A percentile compares a stretch with the other conserved stretches of the same genome.
phyloP scores from a whole-genome alignment of 2,113 vertebrate genomes.

The Meleagris gallopavo region DNA sequence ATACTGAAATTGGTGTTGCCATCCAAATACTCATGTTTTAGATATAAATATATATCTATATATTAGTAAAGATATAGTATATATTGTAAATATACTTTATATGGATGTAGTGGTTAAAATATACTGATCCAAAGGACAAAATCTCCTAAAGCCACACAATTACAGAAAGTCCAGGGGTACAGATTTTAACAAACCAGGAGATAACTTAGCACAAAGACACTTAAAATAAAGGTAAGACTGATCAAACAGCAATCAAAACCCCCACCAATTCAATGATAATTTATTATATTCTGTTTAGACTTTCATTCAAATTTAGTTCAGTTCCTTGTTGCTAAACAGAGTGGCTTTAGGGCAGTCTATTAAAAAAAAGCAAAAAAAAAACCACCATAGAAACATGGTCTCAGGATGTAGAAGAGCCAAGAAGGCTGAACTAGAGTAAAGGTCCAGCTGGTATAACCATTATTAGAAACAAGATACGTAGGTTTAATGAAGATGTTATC shows the following conservation, averaged over 20 bases:
- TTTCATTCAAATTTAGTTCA: background rate
- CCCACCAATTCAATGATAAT: background rate
- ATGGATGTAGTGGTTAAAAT: background rate
- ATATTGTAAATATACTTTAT: no score
- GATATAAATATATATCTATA: background rate
- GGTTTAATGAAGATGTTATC: background rate
- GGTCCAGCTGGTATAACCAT: background rate
- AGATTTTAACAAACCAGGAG: background rate
- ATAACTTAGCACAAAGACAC: background rate
- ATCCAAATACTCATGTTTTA: background rate
- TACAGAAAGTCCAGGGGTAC: background rate
- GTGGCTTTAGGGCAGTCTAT: background rate
- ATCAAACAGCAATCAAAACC: background rate
- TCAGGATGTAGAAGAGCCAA: rapidly evolving
- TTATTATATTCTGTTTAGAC: background rate
- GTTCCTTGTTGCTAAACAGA: background rate
- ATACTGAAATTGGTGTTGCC: background rate
- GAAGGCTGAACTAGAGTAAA: background rate
- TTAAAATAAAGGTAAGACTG: no score
- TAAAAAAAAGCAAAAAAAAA: background rate
- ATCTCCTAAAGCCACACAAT: background rate
- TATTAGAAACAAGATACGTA: background rate
- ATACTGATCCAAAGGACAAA: background rate
- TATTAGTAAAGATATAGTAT: no score
- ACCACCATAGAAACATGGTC: background rate